Evolutionary conservation across 2,797 vertebrate genomes (phyloP), one percentile per base, ranked within the genome.

Genomic region (Coregonus ussuriensis): DNA sequence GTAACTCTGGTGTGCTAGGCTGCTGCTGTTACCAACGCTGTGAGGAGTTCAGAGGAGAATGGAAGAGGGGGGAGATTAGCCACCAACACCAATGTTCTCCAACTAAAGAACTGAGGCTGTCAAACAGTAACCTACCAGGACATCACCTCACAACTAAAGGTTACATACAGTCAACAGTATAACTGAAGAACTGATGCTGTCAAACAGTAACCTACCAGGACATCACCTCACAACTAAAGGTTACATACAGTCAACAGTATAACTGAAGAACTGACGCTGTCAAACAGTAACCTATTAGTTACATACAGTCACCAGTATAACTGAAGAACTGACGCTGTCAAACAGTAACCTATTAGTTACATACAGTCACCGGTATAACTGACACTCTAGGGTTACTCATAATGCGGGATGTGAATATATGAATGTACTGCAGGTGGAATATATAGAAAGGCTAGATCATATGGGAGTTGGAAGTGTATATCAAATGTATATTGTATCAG

Each of bases 11-110:
- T 33, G 29, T 33, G 33, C 13, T 9, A 6, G 56, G 41, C 54
- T 63, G 54, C 53, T 29, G 4, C 7, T n/a, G 41, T 7, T 47
- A 47, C 41, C 41, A 47, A 47, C 3, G 21, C 53, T 62, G 71
- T 29, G 51, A 68, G 77, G 71, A 47, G 71, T 83, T 83, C 79
- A 78, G 88, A 86, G 89, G 87, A 85, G 89, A 87, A 89, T 83
- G 82, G 80, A 86, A 87, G 89, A 85, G 82, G 84, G 85, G 82
- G 85, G 82, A 35, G 52, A 70, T 56, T 21, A 51, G 66, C 75
- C 75, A 62, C 25, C 67, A 21, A 71, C 69, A n/a, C 80, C 74
- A 75, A n/a, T 7, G 7, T 80, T 75, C 79, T 72, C 79, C 82
- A 9, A 11, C n/a, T n/a, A 86, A 85, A 79, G 37, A 71, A 71